Evolutionary conservation across 1,140 invertebrate species (phyloP).

Genomic region (Pantala flavescens): DNA sequence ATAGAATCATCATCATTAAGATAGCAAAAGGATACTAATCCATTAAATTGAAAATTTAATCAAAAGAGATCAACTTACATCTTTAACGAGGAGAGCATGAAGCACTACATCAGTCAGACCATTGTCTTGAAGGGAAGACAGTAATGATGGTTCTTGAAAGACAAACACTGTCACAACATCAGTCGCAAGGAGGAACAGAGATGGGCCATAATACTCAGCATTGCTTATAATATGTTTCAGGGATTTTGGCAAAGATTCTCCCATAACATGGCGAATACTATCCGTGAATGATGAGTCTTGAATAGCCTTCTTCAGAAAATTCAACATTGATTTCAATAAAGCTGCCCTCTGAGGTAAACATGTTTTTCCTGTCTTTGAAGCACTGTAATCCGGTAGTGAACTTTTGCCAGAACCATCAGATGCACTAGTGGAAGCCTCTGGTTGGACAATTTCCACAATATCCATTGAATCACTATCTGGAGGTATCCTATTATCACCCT

Average conservation of each 20-base stretch:
- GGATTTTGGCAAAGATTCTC: conserved; percentile 70
- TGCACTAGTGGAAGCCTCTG: conserved; percentile 31
- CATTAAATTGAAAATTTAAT: too few species aligned
- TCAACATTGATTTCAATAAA: conserved; percentile 78
- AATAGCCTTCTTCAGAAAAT: conserved; percentile 81
- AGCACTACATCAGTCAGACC: conserved; percentile 83
- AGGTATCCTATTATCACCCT: conserved; percentile 27
- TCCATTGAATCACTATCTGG: conserved; percentile 25
- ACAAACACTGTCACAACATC: conserved; percentile 88
- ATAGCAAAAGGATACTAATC: too few species aligned
- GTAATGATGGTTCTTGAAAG: conserved; percentile 81
- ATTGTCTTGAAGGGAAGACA: conserved; percentile 77
- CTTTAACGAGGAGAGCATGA: conserved; percentile 76
- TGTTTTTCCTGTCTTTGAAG: conserved; percentile 22
- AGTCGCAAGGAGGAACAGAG: conserved; percentile 77
- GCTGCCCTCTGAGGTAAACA: conserved; percentile 79
- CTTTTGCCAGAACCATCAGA: conserved; percentile 34
- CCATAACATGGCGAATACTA: conserved; percentile 83
- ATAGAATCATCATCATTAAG: too few species aligned
- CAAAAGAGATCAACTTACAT: conserved; percentile 39
- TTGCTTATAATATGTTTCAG: conserved; percentile 86
- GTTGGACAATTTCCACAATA: conserved; percentile 29
- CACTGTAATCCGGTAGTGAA: conserved; percentile 26
- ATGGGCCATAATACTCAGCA: conserved; percentile 85
- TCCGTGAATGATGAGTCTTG: conserved; percentile 69